Evolutionary conservation across 2,797 vertebrate genomes (phyloP).

Genomic region (Onychomys arenicola): DNA sequence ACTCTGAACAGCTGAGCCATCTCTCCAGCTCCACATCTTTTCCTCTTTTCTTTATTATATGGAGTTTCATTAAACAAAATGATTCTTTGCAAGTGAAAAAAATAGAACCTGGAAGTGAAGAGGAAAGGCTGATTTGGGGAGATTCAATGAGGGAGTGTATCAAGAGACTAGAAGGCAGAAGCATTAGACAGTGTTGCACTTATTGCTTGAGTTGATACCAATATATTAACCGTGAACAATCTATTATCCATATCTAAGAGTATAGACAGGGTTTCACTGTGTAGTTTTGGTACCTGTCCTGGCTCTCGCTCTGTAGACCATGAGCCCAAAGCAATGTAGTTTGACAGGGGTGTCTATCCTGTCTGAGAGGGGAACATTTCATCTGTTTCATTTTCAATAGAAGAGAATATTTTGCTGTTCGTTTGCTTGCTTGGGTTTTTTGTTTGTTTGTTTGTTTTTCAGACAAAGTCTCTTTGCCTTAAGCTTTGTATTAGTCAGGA

Average conservation of each 20-base stretch:
- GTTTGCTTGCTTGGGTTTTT: not conserved
- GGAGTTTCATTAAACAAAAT: conserved; percentile 4
- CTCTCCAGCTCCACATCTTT: not conserved
- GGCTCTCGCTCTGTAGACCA: too few species aligned
- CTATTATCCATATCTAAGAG: not conserved
- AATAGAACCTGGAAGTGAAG: not conserved
- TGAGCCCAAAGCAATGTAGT: not conserved
- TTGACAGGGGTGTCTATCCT: not conserved
- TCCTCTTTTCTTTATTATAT: not conserved
- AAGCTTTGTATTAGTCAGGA: not conserved
- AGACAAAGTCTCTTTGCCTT: not conserved
- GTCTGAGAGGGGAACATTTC: not conserved
- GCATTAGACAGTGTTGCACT: not conserved
- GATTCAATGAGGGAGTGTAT: not conserved
- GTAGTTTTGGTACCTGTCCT: too few species aligned
- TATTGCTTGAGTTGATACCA: not conserved
- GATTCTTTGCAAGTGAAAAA: not conserved
- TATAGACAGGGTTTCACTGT: not conserved
- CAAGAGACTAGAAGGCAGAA: not conserved
- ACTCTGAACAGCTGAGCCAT: too few species aligned
- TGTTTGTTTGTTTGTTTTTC: too few species aligned
- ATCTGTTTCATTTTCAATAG: not conserved
- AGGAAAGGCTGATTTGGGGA: not conserved
- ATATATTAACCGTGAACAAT: not conserved
- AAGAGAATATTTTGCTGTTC: not conserved